Conservation (phyloP, 1,140 invertebrate species). For the Tribolium madens region DNA sequence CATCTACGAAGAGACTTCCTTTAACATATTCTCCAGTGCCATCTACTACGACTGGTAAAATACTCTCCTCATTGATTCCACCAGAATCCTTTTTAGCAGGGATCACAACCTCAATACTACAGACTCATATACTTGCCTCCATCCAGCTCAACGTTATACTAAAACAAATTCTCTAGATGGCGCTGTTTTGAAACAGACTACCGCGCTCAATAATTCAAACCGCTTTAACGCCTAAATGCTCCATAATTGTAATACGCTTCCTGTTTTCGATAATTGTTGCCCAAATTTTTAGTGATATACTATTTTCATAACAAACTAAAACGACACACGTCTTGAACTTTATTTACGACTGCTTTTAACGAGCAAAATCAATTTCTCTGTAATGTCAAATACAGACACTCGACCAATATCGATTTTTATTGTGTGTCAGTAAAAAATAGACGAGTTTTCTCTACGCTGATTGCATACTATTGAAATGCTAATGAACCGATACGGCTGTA, state of each 20-base stretch:
- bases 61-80: no score
- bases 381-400: slow-evolving; percentile 19
- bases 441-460: slow-evolving; percentile 23
- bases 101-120: background rate
- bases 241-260: background rate
- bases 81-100: background rate
- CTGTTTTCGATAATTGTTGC: background rate
- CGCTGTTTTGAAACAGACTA: background rate
- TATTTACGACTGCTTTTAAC: background rate
- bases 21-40: background rate
- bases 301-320: background rate
- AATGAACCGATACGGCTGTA: slow-evolving; percentile 35
- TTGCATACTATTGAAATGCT: slow-evolving; percentile 41
- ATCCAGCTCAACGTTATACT: background rate
- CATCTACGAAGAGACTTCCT: background rate
- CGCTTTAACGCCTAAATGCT: background rate
- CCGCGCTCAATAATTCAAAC: background rate
- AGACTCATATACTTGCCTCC: background rate
- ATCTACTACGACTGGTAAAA: background rate
- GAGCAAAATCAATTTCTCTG: slow-evolving; percentile 27
- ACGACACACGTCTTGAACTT: background rate
- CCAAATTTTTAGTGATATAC: background rate
- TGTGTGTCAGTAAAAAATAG: slow-evolving; percentile 26
- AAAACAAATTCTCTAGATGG: background rate
- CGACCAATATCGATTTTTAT: slow-evolving; percentile 27